Evolutionary conservation across 1,140 invertebrate species (phyloP), one percentile per base, ranked within the genome.

Genomic region (Saxidomus purpurata): DNA sequence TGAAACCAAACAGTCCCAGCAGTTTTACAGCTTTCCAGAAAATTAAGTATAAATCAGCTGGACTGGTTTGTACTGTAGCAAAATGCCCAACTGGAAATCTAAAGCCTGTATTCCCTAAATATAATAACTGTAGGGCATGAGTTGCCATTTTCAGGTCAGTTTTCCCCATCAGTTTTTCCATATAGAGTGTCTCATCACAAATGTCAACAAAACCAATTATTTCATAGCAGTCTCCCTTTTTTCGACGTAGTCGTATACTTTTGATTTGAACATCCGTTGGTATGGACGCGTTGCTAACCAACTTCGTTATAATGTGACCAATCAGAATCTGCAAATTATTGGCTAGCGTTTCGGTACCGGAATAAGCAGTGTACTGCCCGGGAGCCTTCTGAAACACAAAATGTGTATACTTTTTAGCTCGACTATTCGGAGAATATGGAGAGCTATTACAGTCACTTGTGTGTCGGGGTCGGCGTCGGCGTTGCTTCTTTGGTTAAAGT

Each of bases 71-170:
- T 31, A 11, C 77, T 40, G 87, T 83, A 4, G 87, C 83, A 49
- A 47, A 89, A 31, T 89, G 87, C 22, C 83, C 90, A 49, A 87
- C 38, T 19, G 87, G 90, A 67, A 91, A 91, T 36, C 90, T 28
- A 55, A 91, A 91, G 15, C 88, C 90, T 17, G 83, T 81, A 8
- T 67, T 38, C 13, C 90, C 90, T n/a, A 89, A 19, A 83, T 87
- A 91, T 2, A 89, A 11, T 43, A 90, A 47, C 40, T 91, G 90
- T 22, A 90, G 36, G 1, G 88, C 88, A 90, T 91, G 90, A 2
- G 77, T 87, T 19, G 83, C 89, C 17, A 90, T 55, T 38, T 79
- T 36, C 2, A 77, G 4, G 22, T 38, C 43, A 34, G 40, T n/a
- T 71, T 87, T 81, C 28, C 49, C 55, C 22, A n/a, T 61, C 22